Base-by-base conservation (phyloP, 2,888 invertebrate species). In the Allolobophora icterica region DNA sequence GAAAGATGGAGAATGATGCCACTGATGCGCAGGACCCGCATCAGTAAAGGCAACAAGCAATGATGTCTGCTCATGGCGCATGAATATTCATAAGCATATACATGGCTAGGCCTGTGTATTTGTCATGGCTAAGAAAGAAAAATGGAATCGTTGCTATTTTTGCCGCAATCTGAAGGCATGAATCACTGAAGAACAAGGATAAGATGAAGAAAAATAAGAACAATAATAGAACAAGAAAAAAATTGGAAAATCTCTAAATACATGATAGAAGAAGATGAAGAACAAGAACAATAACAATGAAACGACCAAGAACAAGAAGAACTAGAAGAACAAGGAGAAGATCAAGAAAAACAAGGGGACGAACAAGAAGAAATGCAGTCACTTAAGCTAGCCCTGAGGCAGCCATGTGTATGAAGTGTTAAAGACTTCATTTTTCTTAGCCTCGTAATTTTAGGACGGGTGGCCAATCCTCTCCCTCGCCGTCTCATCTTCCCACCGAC, bases 1-100 rank as follows among this genome's bases (percentile, higher is more conserved):
- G 71, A 71, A 71, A n/a, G 71, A n/a, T 71, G 30, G 71, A 71
- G 71, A 71, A 71, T 71, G n/a, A 71, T 71, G 71, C 71, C 71
- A 71, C 4, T n/a, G 71, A 71, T 6, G 71, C n/a, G 71, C n/a
- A 71, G 71, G 6, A n/a, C 30, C n/a, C 30, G 71, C n/a, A 71
- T 71, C 71, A 71, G 30, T 17, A n/a, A 30, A 71, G 71, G 71
- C 71, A 71, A n/a, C 71, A 71, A 71, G 30, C 71, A 71, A n/a
- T n/a, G 8, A 4, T n/a, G 71, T 71, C 71, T 71, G 30, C 11
- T 11, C 71, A 30, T n/a, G 4, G 30, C n/a, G n/a, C 5, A 71
- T 71, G n/a, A 71, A 71, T 71, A 71, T 71, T 71, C 71, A 71
- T 71, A 11, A 71, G 71, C n/a, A 71, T n/a, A 24, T 15, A 52